Conservation (phyloP, 2,797 vertebrate genomes). For the Hydrocynus forskahlii region DNA sequence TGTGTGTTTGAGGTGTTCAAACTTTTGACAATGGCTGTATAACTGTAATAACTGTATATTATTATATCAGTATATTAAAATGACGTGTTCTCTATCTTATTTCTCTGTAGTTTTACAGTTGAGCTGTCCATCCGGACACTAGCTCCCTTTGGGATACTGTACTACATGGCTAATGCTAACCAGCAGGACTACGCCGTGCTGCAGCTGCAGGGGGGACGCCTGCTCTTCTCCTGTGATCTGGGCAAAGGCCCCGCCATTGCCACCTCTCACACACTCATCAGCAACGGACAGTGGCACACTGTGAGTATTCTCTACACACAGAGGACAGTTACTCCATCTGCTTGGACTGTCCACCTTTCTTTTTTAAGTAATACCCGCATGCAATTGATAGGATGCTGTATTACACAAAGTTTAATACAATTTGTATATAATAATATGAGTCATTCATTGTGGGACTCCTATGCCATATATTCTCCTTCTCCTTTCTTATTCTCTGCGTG, state of each 20-base stretch:
- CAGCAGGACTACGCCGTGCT: slow-evolving; percentile 87
- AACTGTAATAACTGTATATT: background rate
- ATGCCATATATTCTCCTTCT: background rate
- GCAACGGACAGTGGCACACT: slow-evolving; percentile 89
- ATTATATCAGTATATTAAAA: background rate
- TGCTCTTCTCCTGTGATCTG: slow-evolving; percentile 87
- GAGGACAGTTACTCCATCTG: background rate
- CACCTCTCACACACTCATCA: slow-evolving; percentile 75
- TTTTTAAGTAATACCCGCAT: background rate
- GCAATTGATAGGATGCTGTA: background rate
- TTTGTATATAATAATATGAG: no score
- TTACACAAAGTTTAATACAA: background rate
- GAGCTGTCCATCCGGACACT: slow-evolving; percentile 84
- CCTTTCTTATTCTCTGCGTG: background rate
- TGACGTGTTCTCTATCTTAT: background rate
- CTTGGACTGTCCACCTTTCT: background rate
- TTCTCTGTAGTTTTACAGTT: slow-evolving; percentile 78
- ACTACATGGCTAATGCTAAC: slow-evolving; percentile 86
- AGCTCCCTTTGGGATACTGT: slow-evolving; percentile 82
- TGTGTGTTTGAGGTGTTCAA: no score
- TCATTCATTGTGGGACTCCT: background rate
- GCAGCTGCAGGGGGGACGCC: slow-evolving; percentile 78
- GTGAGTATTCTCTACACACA: slow-evolving; percentile 73
- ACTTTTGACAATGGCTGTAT: no score
- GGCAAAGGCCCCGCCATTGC: slow-evolving; percentile 84